A percentile compares a stretch with the other conserved stretches of the same genome.
Evolutionary conservation across 2,797 vertebrate genomes (phyloP).

Genomic region (Xiphorhynchus erythropygius): DNA sequence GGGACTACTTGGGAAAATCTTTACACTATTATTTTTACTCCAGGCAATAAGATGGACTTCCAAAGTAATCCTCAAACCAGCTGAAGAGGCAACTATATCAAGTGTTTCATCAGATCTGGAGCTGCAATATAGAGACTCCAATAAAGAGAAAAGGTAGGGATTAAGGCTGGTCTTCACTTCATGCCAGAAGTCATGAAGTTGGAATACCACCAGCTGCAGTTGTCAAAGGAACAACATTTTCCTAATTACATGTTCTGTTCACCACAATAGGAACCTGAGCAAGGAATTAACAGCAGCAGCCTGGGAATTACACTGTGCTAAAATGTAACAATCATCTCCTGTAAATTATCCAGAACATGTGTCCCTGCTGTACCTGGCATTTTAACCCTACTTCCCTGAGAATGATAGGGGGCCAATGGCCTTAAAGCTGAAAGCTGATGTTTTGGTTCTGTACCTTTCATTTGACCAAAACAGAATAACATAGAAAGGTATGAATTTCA

Average conservation of each 20-base stretch:
- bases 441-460: background rate
- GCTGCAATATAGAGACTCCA: background rate
- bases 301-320: background rate
- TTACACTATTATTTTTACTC: background rate
- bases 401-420: background rate
- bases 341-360: background rate
- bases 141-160: background rate
- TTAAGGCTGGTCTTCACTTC: background rate
- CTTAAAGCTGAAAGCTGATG: rapidly evolving
- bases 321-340: background rate
- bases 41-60: background rate
- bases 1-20: background rate
- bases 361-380: rapidly evolving
- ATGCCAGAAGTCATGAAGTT: background rate
- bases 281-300: background rate
- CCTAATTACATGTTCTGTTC: background rate
- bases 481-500: background rate
- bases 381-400: background rate
- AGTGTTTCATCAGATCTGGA: background rate
- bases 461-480: background rate
- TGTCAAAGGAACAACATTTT: background rate
- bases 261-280: background rate
- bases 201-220: background rate
- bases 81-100: background rate
- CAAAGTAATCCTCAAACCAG: background rate